These are phyloP conservation scores for Ormyrus nitidulus DNA, from an alignment of 2,888 invertebrate species.

Conservation along the genomic window DNA sequence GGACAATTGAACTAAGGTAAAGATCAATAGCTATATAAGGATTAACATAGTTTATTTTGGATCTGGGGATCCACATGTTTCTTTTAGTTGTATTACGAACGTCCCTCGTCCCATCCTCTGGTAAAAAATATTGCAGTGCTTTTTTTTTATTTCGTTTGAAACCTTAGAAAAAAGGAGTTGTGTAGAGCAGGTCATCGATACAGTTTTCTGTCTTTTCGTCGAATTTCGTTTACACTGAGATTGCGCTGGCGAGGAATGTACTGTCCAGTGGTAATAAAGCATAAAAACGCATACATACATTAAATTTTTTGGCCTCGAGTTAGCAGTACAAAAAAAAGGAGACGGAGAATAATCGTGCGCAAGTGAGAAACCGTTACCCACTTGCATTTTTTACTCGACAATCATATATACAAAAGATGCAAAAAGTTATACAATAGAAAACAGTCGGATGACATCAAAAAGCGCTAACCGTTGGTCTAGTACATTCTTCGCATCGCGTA, in stretches of 20 bases:
- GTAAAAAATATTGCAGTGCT: conserved; percentile 73
- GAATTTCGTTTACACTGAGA: conserved; percentile 35
- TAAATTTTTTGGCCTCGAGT: conserved; percentile 35
- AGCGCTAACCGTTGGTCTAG: conserved; percentile 37
- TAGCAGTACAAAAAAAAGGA: conserved; percentile 27
- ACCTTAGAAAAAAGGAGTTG: conserved; percentile 68
- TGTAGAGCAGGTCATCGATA: conserved; percentile 51
- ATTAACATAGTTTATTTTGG: conserved; percentile 47
- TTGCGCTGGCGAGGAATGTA: conserved; percentile 38
- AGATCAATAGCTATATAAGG: conserved; percentile 57
- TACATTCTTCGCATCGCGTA: conserved; percentile 62
- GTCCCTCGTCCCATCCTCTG: conserved; percentile 73
- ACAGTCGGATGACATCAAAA: conserved; percentile 33
- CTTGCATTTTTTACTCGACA: conserved; percentile 12
- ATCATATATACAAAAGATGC: conserved; percentile 37
- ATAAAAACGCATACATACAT: conserved; percentile 28
- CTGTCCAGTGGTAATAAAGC: conserved; percentile 34
- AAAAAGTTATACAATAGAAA: conserved; percentile 45
- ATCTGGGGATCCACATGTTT: conserved; percentile 49
- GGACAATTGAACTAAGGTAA: conserved; percentile 60
- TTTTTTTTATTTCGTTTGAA: conserved; percentile 59
- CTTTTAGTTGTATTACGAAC: conserved; percentile 64
- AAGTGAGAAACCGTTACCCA: conserved; percentile 14
- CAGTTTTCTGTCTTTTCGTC: conserved; percentile 17
- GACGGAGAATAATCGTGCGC: background rate